phyloP scores from a whole-genome alignment of 2,888 invertebrate genomes.

The Amaurobius ferox region DNA sequence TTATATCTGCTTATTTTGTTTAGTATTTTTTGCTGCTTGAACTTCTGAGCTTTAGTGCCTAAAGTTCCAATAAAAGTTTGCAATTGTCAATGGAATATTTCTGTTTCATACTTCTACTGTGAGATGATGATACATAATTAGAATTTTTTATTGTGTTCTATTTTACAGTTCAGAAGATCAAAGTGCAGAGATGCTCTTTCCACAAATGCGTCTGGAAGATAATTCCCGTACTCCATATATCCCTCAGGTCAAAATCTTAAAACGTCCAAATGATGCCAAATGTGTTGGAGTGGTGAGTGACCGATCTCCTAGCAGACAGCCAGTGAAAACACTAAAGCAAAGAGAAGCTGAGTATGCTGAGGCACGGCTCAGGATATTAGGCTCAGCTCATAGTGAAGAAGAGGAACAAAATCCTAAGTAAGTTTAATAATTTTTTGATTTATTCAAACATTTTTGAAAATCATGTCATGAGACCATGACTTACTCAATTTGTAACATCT shows the following conservation, averaged over 20 bases:
- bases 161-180: conserved; percentile 64
- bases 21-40: too few species aligned
- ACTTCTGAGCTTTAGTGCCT: too few species aligned
- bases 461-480: too few species aligned
- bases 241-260: conserved; percentile 72
- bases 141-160: too few species aligned
- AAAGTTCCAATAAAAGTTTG: not conserved
- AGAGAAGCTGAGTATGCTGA: conserved; percentile 96
- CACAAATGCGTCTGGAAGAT: conserved; percentile 62
- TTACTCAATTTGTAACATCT: too few species aligned
- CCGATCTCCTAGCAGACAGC: conserved; percentile 74
- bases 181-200: conserved; percentile 30
- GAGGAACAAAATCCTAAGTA: conserved; percentile 53
- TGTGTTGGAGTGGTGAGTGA: conserved; percentile 52
- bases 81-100: not conserved
- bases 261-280: conserved; percentile 71
- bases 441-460: too few species aligned
- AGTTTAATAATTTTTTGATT: too few species aligned
- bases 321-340: conserved; percentile 80
- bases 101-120: too few species aligned
- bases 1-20: too few species aligned
- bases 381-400: conserved; percentile 82
- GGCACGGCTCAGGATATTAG: conserved; percentile 91
- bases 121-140: too few species aligned
- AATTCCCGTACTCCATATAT: conserved; percentile 65